These are phyloP conservation scores for Pseudomyrmex dendroicus DNA, from an alignment of 1,140 invertebrate genomes.

Conservation along the genomic window DNA sequence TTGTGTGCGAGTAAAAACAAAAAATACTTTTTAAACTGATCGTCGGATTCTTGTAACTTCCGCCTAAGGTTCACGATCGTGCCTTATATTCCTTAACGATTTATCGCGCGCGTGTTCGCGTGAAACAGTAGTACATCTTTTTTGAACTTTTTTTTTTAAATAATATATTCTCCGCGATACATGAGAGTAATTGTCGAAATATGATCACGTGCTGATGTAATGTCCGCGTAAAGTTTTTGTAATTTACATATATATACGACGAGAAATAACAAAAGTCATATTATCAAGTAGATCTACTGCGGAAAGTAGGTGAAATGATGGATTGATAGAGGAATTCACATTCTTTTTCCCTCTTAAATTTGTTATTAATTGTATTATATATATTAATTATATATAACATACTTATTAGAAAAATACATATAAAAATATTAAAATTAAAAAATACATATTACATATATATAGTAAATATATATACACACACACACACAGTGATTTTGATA, in stretches of 20 bases:
- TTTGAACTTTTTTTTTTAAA: conserved; percentile 2
- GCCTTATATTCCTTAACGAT: conserved; percentile 72
- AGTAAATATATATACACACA: no score
- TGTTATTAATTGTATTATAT: background rate
- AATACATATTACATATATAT: no score
- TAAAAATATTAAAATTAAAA: no score
- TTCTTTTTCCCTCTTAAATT: background rate
- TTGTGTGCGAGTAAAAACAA: background rate
- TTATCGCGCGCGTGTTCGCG: conserved; percentile 32
- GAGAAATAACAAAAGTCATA: background rate
- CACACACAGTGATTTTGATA: no score
- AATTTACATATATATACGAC: background rate
- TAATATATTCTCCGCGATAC: background rate
- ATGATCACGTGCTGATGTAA: background rate
- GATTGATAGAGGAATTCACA: background rate
- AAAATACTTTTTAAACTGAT: background rate
- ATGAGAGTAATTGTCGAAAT: background rate
- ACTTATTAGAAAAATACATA: no score
- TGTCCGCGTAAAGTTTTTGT: no score
- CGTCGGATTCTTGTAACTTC: conserved; percentile 1
- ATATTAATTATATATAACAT: background rate
- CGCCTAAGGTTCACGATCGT: conserved; percentile 75
- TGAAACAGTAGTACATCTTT: conserved; percentile 15
- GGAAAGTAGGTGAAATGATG: background rate
- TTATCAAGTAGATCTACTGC: background rate